A percentile compares a stretch with the other conserved stretches of the same genome.
These are phyloP conservation scores for Caenorhabditis parvicauda DNA, from an alignment of 2,888 invertebrate genomes.

Conservation along the genomic window DNA sequence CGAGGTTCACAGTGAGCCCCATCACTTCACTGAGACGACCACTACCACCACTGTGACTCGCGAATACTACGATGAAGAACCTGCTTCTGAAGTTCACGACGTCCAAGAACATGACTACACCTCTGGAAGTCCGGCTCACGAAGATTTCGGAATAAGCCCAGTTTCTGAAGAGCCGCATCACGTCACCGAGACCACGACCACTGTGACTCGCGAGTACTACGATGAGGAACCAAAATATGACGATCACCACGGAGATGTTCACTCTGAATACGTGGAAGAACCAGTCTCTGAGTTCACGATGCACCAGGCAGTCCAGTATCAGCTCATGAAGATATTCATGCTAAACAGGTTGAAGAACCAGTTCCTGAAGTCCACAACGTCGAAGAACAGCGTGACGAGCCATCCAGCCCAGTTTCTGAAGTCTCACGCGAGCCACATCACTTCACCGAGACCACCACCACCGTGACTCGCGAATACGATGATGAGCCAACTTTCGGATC, in stretches of 20 bases:
- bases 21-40: slow-evolving; percentile 12
- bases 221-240: slow-evolving; percentile 2
- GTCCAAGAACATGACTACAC: slow-evolving; percentile 2
- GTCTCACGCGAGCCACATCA: slow-evolving; percentile 6
- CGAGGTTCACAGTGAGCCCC: slow-evolving; percentile 6
- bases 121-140: too few species aligned
- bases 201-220: background rate
- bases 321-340: background rate
- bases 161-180: slow-evolving; percentile 1
- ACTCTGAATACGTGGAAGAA: too few species aligned
- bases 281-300: too few species aligned
- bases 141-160: slow-evolving; percentile 4
- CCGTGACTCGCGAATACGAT: slow-evolving; percentile 3
- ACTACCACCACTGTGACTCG: slow-evolving; percentile 20
- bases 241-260: background rate
- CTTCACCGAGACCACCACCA: slow-evolving; percentile 8
- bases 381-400: slow-evolving; percentile 1
- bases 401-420: background rate
- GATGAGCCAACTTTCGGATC: background rate
- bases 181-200: slow-evolving; percentile 9
- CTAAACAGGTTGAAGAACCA: slow-evolving; percentile 1
- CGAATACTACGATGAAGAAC: too few species aligned
- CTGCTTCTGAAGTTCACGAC: slow-evolving; percentile 6
- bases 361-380: background rate
- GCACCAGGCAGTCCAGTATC: too few species aligned